Conservation (phyloP, 2,797 vertebrate genomes). For the Darevskia nairensis region DNA sequence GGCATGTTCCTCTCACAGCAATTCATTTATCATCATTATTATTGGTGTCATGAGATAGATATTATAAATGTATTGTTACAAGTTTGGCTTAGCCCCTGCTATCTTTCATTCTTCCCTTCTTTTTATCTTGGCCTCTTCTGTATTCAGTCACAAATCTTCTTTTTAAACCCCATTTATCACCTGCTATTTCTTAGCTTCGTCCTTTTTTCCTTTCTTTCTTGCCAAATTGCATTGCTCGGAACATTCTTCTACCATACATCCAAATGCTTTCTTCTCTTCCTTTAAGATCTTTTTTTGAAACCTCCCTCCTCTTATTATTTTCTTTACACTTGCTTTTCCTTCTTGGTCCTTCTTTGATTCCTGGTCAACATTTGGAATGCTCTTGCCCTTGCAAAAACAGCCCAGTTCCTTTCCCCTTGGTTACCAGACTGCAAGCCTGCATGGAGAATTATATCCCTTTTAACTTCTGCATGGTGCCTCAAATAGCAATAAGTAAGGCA, state of each 20-base stretch:
- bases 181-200: background rate
- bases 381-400: background rate
- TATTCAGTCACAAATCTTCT: slow-evolving; percentile 20
- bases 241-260: background rate
- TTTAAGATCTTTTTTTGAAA: background rate
- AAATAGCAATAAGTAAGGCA: background rate
- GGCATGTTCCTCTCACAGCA: slow-evolving; percentile 10
- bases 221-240: background rate
- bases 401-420: background rate
- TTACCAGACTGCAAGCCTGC: background rate
- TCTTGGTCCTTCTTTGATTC: background rate
- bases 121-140: background rate
- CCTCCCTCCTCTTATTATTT: background rate
- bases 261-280: background rate
- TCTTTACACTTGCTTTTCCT: background rate
- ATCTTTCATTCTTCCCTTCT: slow-evolving; percentile 17
- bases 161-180: slow-evolving; percentile 9
- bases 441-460: background rate
- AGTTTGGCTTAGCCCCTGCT: background rate
- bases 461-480: background rate
- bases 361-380: background rate
- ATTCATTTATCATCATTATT: slow-evolving; percentile 37
- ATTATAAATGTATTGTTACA: slow-evolving; percentile 27
- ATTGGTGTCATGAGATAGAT: slow-evolving; percentile 16
- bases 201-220: background rate